phyloP scores from a whole-genome alignment of 2,797 vertebrate genomes.

The Notolepis coatsorum region DNA sequence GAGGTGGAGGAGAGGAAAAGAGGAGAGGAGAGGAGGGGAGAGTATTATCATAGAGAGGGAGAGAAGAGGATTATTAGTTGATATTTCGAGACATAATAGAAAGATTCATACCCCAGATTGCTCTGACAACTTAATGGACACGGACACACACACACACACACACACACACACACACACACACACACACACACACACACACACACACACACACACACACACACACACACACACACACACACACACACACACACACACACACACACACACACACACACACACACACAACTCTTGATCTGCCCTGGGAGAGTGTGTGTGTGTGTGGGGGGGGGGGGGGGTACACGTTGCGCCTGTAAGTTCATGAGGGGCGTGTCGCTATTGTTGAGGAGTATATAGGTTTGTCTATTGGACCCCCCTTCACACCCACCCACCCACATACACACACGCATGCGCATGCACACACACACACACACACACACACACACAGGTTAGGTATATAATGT shows the following conservation, averaged over 20 bases:
- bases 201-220: neutral
- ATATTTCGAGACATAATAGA: neutral
- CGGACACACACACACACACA: constrained; percentile 24
- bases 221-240: neutral
- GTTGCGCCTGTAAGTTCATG: neutral
- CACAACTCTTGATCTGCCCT: too few relatives aligned
- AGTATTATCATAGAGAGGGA: neutral
- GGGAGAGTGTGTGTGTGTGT: too few relatives aligned
- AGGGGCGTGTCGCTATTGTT: too few relatives aligned
- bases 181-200: neutral
- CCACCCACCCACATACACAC: neutral
- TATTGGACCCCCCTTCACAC: too few relatives aligned
- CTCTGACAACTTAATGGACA: constrained; percentile 22
- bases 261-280: neutral
- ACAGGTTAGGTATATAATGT: too few relatives aligned
- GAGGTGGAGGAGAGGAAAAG: constrained; percentile 9
- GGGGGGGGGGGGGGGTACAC: too few relatives aligned
- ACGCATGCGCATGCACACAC: neutral
- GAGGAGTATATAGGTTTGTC: too few relatives aligned
- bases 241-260: neutral
- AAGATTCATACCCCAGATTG: constrained; percentile 9
- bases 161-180: constrained; percentile 1
- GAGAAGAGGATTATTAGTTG: neutral
- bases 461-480: neutral
- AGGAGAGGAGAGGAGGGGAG: constrained; percentile 6